Conservation (phyloP, 2,888 invertebrate species). For the Erebia epiphron region DNA sequence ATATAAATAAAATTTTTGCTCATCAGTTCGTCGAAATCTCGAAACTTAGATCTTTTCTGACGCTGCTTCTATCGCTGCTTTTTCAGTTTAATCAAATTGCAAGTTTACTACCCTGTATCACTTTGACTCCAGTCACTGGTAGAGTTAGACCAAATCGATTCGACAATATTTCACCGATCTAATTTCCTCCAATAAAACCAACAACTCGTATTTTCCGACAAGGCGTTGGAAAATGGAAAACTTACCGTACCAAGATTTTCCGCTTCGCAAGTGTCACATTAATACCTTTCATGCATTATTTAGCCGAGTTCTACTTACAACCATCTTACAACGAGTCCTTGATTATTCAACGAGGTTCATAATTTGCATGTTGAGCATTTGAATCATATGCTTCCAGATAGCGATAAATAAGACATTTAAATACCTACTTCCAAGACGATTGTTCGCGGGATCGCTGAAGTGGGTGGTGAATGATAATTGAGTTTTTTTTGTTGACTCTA, state of each 20-base stretch:
- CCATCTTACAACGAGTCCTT: conserved; percentile 25
- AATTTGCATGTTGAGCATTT: conserved; percentile 37
- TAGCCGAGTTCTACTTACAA: conserved; percentile 34
- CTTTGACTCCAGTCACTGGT: not conserved
- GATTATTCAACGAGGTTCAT: conserved; percentile 34
- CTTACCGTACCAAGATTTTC: conserved; percentile 22
- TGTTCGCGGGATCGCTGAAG: conserved; percentile 31
- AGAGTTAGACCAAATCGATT: not conserved
- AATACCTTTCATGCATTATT: conserved; percentile 30
- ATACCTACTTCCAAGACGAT: conserved; percentile 30
- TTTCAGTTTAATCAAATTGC: not conserved
- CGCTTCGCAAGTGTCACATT: conserved; percentile 25
- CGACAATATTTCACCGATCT: not conserved
- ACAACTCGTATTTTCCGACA: not conserved
- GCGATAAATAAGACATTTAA: conserved; percentile 31
- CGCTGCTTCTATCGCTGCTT: too few species aligned
- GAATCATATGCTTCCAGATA: conserved; percentile 32
- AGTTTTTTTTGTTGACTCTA: conserved; percentile 29
- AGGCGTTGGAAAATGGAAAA: conserved; percentile 17
- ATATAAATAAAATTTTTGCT: too few species aligned
- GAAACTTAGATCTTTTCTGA: too few species aligned
- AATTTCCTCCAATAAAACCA: conserved; percentile 11
- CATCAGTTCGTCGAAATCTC: too few species aligned
- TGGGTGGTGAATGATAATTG: conserved; percentile 37
- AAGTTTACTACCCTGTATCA: not conserved